Evolutionary conservation across 1,140 invertebrate genomes (phyloP).

Genomic region (Drosophila carrolli): DNA sequence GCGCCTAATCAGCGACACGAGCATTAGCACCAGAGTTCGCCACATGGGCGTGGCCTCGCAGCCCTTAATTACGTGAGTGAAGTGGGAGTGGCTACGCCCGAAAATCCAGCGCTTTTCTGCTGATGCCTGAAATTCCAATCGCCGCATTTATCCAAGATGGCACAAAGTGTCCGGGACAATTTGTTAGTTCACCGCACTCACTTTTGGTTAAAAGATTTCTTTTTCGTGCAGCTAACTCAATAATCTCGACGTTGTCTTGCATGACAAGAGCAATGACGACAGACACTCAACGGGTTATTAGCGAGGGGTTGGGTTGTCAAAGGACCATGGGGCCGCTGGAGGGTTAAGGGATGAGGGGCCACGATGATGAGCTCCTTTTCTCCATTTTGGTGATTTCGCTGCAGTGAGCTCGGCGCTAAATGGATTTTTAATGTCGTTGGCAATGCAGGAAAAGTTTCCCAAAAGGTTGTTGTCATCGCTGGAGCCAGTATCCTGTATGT

Average conservation of each 20-base stretch:
- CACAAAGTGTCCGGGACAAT: conserved; percentile 34
- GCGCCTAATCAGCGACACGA: conserved; percentile 66
- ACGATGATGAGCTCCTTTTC: conserved; percentile 37
- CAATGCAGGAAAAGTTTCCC: conserved; percentile 71
- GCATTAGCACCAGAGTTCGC: conserved; percentile 15
- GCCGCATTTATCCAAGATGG: conserved; percentile 21
- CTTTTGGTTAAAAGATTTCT: conserved; percentile 68
- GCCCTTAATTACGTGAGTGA: conserved; percentile 67
- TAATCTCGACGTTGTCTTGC: conserved; percentile 54
- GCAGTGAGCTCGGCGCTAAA: conserved; percentile 71
- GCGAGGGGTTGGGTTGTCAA: conserved; percentile 31
- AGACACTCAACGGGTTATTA: conserved; percentile 81
- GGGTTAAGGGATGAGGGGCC: conserved; percentile 2
- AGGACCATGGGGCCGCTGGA: background rate
- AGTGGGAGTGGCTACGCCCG: background rate
- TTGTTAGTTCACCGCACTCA: conserved; percentile 48
- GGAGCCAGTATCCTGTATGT: conserved; percentile 40
- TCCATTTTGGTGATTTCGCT: conserved; percentile 26
- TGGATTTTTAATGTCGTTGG: conserved; percentile 81
- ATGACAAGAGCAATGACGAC: conserved; percentile 66
- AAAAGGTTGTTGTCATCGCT: conserved; percentile 62
- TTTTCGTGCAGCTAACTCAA: conserved; percentile 70
- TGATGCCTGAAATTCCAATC: conserved; percentile 7
- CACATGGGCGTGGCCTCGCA: conserved; percentile 50
- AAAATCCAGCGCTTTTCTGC: conserved; percentile 23